These are phyloP conservation scores for Balearica regulorum DNA, from an alignment of 2,797 vertebrate species.

Conservation along the genomic window DNA sequence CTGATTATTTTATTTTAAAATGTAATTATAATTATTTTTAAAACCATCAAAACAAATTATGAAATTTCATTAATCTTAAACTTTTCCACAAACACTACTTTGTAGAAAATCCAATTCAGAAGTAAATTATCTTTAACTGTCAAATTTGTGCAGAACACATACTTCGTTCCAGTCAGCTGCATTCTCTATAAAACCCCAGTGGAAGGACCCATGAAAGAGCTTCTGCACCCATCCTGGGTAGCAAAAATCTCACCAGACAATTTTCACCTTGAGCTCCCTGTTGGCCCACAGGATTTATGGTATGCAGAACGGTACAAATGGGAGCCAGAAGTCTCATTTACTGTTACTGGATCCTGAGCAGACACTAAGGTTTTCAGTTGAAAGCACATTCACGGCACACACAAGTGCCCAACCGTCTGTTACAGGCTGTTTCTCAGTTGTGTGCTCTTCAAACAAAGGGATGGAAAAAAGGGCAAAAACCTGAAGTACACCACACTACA, in stretches of 20 bases:
- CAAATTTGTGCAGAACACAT: not conserved
- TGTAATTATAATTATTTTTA: not conserved
- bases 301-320: not conserved
- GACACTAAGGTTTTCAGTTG: not conserved
- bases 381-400: not conserved
- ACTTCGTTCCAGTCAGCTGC: not conserved
- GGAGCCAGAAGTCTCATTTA: slow-evolving; percentile 2
- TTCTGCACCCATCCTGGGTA: not conserved
- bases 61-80: not conserved
- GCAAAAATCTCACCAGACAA: not conserved
- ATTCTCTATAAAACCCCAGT: not conserved
- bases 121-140: not conserved
- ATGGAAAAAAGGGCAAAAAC: not conserved
- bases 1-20: not conserved
- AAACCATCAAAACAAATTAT: not conserved
- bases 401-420: not conserved
- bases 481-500: not conserved
- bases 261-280: not conserved
- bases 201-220: not conserved
- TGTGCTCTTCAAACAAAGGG: not conserved
- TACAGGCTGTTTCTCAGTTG: not conserved
- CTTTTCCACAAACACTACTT: not conserved
- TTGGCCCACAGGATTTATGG: not conserved
- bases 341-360: not conserved
- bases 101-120: not conserved